Conservation (phyloP, 2,797 vertebrate genomes). For the Spinus pinus region DNA sequence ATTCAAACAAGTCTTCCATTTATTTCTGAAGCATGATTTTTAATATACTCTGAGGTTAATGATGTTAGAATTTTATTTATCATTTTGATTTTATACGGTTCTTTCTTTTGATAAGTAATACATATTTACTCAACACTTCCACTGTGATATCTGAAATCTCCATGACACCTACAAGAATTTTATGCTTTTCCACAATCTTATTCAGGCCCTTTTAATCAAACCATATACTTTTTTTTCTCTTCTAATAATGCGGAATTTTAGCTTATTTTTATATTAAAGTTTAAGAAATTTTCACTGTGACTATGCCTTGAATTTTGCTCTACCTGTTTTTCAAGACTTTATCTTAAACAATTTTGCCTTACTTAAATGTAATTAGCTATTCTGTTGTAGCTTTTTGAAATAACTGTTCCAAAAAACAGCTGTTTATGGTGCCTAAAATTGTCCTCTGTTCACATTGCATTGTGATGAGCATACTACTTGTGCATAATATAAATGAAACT, state of each 20-base stretch:
- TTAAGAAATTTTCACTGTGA: neutral
- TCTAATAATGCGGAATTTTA: neutral
- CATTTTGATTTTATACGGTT: neutral
- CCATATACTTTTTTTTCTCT: neutral
- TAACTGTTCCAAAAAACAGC: neutral
- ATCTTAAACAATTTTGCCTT: neutral
- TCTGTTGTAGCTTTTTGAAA: neutral
- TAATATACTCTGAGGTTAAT: neutral
- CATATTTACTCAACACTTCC: neutral
- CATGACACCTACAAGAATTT: neutral
- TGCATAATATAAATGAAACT: neutral
- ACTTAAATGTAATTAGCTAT: neutral
- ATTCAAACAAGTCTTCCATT: neutral
- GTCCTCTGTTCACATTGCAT: neutral
- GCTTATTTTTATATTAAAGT: neutral
- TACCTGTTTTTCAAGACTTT: neutral
- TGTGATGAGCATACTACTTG: neutral
- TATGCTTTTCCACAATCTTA: neutral
- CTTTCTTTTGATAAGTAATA: neutral
- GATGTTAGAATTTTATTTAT: neutral
- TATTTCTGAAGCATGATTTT: neutral
- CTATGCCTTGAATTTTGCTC: neutral
- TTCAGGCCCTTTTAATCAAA: neutral
- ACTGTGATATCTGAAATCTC: neutral
- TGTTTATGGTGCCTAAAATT: neutral